Evolutionary conservation across 2,113 vertebrate species (phyloP).

Genomic region (Agelaius tricolor): DNA sequence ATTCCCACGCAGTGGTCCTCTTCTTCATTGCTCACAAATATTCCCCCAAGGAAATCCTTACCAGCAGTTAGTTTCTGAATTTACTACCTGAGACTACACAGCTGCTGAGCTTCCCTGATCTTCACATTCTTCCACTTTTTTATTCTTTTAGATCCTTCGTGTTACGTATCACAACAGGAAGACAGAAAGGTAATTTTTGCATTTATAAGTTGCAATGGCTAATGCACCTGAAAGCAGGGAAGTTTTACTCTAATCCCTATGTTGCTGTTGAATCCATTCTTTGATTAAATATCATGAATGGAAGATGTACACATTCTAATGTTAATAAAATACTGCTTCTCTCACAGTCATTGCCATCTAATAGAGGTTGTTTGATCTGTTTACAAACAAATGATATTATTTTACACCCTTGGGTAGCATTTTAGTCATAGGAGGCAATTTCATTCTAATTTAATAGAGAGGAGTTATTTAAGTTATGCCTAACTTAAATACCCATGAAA

Average conservation of each 20-base stretch:
- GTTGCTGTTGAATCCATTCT: constrained; percentile 41
- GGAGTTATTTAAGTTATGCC: not conserved
- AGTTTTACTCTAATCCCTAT: constrained; percentile 11
- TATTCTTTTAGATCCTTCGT: not conserved
- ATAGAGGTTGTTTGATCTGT: constrained; percentile 60
- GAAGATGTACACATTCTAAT: constrained; percentile 32
- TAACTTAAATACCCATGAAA: constrained; percentile 60
- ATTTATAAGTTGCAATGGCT: not conserved
- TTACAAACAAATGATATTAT: constrained; percentile 71
- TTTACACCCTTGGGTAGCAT: constrained; percentile 57
- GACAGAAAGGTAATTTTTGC: not conserved
- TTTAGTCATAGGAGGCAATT: constrained; percentile 64
- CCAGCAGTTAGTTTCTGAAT: not conserved
- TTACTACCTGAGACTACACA: not conserved
- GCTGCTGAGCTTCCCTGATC: not conserved
- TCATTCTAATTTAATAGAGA: constrained; percentile 64
- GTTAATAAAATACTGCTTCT: constrained; percentile 67
- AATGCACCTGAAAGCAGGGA: not conserved
- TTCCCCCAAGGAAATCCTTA: not conserved
- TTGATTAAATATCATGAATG: constrained; percentile 59
- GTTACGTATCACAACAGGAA: not conserved
- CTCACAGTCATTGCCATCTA: constrained; percentile 12
- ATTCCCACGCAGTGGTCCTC: not conserved
- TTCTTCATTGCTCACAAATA: not conserved
- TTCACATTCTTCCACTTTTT: not conserved